Percentiles rank a stretch among this genome's conserved stretches.
Conservation (phyloP, 2,888 invertebrate species). For the Leptopilina myrica region DNA sequence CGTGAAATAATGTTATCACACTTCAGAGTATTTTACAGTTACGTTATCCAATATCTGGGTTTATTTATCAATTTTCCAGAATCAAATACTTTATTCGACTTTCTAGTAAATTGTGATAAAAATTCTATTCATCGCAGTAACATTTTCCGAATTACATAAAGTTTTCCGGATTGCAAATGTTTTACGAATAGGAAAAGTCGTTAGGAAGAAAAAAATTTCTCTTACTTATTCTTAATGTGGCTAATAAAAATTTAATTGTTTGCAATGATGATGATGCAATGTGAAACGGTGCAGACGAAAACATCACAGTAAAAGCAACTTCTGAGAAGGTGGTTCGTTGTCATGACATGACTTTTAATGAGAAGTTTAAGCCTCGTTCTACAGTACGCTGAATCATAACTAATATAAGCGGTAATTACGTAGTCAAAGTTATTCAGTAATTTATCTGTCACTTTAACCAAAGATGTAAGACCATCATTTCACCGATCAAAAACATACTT, state of each 20-base stretch:
- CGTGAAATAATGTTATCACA: no score
- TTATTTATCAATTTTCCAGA: no score
- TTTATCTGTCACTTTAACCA: constrained; percentile 21
- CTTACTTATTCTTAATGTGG: neutral
- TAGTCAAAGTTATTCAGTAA: constrained; percentile 55
- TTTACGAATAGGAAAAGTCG: no score
- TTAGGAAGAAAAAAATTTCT: no score
- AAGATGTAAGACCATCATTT: constrained; percentile 13
- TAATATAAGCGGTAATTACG: constrained; percentile 60
- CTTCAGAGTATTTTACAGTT: no score
- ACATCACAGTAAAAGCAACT: constrained; percentile 2
- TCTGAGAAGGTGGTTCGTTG: constrained; percentile 16
- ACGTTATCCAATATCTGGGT: no score
- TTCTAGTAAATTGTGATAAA: no score
- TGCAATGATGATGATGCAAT: neutral
- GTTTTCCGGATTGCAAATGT: no score
- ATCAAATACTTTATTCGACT: no score
- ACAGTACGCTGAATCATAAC: constrained; percentile 69
- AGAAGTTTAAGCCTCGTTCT: constrained; percentile 70
- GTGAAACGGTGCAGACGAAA: constrained; percentile 6
- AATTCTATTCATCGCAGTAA: no score
- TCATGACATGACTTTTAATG: constrained; percentile 40
- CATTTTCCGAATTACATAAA: no score
- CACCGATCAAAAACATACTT: no score
- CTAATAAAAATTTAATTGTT: neutral